These are phyloP conservation scores for Nibea coibor DNA, from an alignment of 2,113 vertebrate genomes.

Conservation along the genomic window DNA sequence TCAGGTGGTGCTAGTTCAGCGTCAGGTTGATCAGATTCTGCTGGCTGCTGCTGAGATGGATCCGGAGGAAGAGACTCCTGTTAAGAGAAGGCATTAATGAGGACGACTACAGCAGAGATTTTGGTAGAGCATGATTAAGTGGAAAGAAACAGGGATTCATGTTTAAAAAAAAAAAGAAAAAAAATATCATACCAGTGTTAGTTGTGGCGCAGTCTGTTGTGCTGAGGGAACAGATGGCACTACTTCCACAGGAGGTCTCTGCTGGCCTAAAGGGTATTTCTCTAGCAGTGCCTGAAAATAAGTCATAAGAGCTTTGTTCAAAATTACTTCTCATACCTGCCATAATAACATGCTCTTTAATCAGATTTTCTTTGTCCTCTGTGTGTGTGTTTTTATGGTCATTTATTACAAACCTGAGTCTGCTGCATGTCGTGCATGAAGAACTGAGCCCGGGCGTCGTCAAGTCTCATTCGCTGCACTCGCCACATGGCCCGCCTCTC, in stretches of 20 bases:
- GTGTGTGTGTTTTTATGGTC: neutral
- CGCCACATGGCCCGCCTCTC: conserved; percentile 93
- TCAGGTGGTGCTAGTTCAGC: conserved; percentile 6
- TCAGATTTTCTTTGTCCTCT: conserved; percentile 1
- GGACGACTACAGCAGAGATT: neutral
- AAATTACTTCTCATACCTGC: neutral
- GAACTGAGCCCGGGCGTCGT: conserved; percentile 85
- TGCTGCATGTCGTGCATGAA: conserved; percentile 83
- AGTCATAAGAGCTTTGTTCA: conserved; percentile 22
- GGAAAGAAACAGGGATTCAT: neutral
- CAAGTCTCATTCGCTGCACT: conserved; percentile 88
- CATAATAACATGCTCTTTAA: neutral
- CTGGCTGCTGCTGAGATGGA: conserved; percentile 23
- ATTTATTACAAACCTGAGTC: conserved; percentile 81
- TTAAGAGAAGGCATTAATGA: conserved; percentile 34
- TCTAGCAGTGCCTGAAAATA: conserved; percentile 82
- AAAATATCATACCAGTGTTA: conserved; percentile 59
- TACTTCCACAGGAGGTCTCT: conserved; percentile 68
- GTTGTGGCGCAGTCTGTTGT: conserved; percentile 32
- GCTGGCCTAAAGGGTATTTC: conserved; percentile 78
- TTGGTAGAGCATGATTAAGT: neutral
- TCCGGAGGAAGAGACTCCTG: conserved; percentile 49
- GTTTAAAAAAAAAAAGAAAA: conserved; percentile 5
- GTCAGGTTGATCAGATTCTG: conserved; percentile 26
- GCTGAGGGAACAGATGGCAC: conserved; percentile 47